Base-by-base conservation (phyloP, 1,140 invertebrate species). In the Grapholita molesta region DNA sequence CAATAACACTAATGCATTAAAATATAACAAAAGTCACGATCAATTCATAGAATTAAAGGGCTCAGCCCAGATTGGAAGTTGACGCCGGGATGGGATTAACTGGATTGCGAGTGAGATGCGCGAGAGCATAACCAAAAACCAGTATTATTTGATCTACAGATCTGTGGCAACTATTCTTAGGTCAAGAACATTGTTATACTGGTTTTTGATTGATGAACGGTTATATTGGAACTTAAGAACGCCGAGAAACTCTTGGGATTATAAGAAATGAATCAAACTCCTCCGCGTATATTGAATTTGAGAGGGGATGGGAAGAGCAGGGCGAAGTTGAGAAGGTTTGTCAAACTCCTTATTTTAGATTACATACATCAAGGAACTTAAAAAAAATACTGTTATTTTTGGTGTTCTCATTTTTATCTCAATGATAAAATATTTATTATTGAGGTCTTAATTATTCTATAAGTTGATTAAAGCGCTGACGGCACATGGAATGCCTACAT, bases 241-340 rank as follows among this genome's bases (percentile, higher is more conserved):
- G 64, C 66, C 69, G 66, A 64, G 61, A 77, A 81, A 75, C 72
- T 80, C 72, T 66, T 70, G 64, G 25, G 82, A 86, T 84, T 86
- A 81, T 72, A 77, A 79, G 81, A 80, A 80, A 85, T 83, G 81
- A 85, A 89, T 86, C 82, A 85, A 86, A 85, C 76, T 61, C 53
- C 80, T 78, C 75, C 69, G 69, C 70, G 73, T 83, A 84, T 86
- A 87, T 89, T 80, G 83, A 83, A 80, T 75, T 61, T 55, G 32
- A 73, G 73, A 25, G 32, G 42, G 64, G 65, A 42, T 25, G 66
- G 9, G 35, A 32, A 66, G 66, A 57, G 55, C 21, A 25, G 33
- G 28, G 25, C 67, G 70, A 66, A 69, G 74, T 53, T 30, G 71
- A 64, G n/a, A 2, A 7, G 42, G 18, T 48, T 21, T 21, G n/a